Percentiles rank a stretch among this genome's conserved stretches.
Conservation (phyloP, 2,797 vertebrate species). For the Ctenopoma kingsleyae region DNA sequence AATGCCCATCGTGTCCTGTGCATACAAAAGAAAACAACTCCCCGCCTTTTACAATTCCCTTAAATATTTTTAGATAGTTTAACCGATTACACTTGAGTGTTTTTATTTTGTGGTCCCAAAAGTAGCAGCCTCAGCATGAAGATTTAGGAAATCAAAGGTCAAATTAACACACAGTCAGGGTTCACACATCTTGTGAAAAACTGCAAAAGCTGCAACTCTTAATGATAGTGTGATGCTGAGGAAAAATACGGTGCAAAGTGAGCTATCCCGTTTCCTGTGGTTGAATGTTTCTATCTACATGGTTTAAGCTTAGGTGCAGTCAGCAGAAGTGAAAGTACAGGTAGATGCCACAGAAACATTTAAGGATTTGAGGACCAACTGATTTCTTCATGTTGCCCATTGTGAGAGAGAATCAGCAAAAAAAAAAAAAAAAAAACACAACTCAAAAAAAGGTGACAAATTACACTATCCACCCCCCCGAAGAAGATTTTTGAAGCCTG, state of each 20-base stretch:
- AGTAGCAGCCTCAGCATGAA: conserved; percentile 75
- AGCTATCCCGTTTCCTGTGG: neutral
- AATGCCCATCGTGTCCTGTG: conserved; percentile 60
- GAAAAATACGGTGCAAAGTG: neutral
- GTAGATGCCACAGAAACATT: neutral
- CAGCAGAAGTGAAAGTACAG: neutral
- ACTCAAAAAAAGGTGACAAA: neutral
- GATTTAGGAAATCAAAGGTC: conserved; percentile 80
- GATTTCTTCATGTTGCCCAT: neutral
- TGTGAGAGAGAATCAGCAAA: neutral
- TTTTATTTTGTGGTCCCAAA: conserved; percentile 81
- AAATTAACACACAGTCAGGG: conserved; percentile 84
- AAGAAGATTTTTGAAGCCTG: neutral
- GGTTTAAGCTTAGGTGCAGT: neutral
- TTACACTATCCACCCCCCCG: neutral
- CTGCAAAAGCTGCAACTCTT: neutral
- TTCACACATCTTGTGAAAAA: conserved; percentile 51
- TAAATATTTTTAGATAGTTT: conserved; percentile 87
- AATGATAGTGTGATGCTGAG: neutral
- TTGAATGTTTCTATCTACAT: neutral
- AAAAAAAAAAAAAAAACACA: neutral
- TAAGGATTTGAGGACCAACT: neutral
- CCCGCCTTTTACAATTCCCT: conserved; percentile 84
- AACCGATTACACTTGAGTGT: conserved; percentile 85
- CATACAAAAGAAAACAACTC: conserved; percentile 80